Evolutionary conservation across 2,888 invertebrate species (phyloP).

Genomic region (Pandemis corylana): DNA sequence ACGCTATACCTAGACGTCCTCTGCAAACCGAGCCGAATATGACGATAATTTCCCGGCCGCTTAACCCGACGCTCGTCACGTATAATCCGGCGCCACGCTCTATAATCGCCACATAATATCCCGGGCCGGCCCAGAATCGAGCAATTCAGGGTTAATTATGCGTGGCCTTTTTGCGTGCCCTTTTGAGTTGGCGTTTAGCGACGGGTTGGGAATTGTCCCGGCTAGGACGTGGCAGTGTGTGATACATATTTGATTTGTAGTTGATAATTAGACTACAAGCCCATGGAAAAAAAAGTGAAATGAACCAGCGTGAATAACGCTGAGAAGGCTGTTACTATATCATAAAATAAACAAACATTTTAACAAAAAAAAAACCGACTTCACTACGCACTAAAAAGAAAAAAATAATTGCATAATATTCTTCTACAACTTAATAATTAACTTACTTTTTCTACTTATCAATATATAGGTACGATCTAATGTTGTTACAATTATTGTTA

Average conservation of each 20-base stretch:
- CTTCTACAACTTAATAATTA: too few relatives aligned
- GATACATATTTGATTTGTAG: not conserved
- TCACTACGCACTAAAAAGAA: too few relatives aligned
- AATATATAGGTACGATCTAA: too few relatives aligned
- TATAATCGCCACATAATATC: constrained; percentile 68
- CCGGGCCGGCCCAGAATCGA: constrained; percentile 61
- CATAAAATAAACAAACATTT: too few relatives aligned
- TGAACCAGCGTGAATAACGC: too few relatives aligned
- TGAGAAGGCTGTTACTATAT: too few relatives aligned
- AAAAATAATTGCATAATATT: too few relatives aligned
- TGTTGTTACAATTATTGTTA: too few relatives aligned
- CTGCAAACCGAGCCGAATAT: constrained; percentile 18
- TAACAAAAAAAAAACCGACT: too few relatives aligned
- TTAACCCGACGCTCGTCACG: constrained; percentile 39
- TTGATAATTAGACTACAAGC: too few relatives aligned
- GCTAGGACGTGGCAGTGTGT: not conserved
- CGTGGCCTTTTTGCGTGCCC: constrained; percentile 43
- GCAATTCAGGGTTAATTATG: constrained; percentile 71
- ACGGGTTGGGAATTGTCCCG: not conserved
- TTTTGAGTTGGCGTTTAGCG: constrained; percentile 32
- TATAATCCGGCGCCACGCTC: constrained; percentile 46
- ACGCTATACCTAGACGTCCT: not conserved
- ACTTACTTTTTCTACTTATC: too few relatives aligned
- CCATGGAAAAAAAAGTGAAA: too few relatives aligned
- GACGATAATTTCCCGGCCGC: constrained; percentile 35